A percentile compares a stretch with the other conserved stretches of the same genome.
Conservation (phyloP, 2,888 invertebrate species). For the Cataglyphis livida region DNA sequence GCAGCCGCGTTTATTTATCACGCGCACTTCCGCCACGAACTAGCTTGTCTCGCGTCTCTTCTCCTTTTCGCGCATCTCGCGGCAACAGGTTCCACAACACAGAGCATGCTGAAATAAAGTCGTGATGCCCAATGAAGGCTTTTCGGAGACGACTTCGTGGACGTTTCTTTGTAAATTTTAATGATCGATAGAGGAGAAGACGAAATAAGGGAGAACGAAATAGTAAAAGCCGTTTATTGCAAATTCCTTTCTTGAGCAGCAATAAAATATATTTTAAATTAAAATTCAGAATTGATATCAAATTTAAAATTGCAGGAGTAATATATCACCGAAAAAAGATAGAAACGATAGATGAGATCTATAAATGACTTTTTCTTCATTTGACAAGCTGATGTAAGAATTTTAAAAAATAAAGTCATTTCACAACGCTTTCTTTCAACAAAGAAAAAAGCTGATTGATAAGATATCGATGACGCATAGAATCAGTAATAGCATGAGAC, state of each 20-base stretch:
- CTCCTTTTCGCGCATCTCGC: conserved; percentile 62
- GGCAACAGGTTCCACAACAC: conserved; percentile 83
- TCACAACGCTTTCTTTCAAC: background rate
- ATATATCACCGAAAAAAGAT: background rate
- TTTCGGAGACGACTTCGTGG: conserved; percentile 69
- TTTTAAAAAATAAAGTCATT: background rate
- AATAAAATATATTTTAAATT: background rate
- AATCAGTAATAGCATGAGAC: background rate
- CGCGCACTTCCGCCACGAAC: conserved; percentile 82
- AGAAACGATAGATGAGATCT: background rate
- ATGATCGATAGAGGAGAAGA: conserved; percentile 41
- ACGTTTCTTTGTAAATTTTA: conserved; percentile 73
- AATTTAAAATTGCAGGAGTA: background rate
- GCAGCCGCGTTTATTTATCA: conserved; percentile 77
- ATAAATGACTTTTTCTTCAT: background rate
- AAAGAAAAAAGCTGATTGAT: conserved; percentile 16
- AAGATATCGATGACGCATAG: conserved; percentile 14
- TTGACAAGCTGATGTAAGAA: background rate
- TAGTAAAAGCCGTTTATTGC: background rate
- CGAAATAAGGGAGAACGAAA: conserved; percentile 4
- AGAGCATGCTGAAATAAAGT: conserved; percentile 77
- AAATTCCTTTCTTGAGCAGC: background rate
- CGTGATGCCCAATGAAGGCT: conserved; percentile 75
- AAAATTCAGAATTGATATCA: background rate
- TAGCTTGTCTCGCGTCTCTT: conserved; percentile 50